These are phyloP conservation scores for Podarcis muralis DNA, from an alignment of 2,113 vertebrate species.

Conservation along the genomic window DNA sequence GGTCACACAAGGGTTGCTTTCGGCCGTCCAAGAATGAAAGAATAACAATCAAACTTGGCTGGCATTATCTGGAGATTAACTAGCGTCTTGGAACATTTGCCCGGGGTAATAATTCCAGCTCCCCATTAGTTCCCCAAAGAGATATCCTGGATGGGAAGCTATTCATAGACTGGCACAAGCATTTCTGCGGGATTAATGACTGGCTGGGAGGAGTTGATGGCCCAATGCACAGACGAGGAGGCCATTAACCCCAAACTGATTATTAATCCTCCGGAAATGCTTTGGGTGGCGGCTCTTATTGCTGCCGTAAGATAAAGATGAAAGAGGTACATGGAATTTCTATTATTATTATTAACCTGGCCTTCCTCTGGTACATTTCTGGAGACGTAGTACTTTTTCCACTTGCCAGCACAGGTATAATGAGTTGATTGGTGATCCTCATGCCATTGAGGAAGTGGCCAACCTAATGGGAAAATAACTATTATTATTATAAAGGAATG, in stretches of 20 bases:
- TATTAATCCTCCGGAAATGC: constrained; percentile 23
- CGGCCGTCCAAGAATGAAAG: neutral
- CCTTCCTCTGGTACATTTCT: neutral
- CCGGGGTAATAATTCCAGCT: constrained; percentile 1
- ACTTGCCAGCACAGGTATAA: neutral
- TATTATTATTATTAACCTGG: neutral
- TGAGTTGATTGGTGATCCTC: constrained; percentile 29
- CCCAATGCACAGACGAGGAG: neutral
- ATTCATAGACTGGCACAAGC: constrained; percentile 22
- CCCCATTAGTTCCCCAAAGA: constrained; percentile 8
- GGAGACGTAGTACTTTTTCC: constrained; percentile 36
- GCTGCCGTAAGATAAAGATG: neutral
- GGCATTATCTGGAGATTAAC: neutral
- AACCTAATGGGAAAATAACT: constrained; percentile 39
- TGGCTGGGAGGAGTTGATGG: constrained; percentile 3
- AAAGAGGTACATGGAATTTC: constrained; percentile 22
- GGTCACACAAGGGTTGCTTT: constrained; percentile 22
- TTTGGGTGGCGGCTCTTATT: neutral
- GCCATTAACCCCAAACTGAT: constrained; percentile 6
- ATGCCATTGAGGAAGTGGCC: constrained; percentile 19
- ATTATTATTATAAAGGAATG: constrained; percentile 19
- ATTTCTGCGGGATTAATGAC: constrained; percentile 32
- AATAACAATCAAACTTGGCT: neutral
- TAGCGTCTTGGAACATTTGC: constrained; percentile 19
- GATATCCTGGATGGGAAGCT: constrained; percentile 21